A percentile compares a stretch with the other conserved stretches of the same genome.
Evolutionary conservation across 92 coral and sea anemone species (phyloP).

Genomic region (Pocillopora meandrina): DNA sequence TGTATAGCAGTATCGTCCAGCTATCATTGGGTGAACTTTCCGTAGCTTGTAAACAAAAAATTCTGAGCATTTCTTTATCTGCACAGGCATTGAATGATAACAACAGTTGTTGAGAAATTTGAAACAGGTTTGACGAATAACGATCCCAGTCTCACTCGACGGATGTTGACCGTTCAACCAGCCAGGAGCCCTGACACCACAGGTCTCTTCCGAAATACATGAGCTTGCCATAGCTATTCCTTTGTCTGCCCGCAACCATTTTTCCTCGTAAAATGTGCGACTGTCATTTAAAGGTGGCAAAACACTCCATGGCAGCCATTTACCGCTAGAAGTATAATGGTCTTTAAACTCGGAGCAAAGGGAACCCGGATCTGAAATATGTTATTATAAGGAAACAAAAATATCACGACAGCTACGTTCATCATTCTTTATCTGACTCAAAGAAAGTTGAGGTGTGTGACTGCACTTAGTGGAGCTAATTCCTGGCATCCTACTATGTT

Average conservation of each 20-base stretch:
- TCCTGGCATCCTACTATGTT: too few relatives aligned
- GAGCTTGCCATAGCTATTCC: conserved; percentile 5
- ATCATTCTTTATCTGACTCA: too few relatives aligned
- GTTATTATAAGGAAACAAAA: not conserved
- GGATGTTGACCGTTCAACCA: conserved; percentile 54
- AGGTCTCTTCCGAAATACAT: not conserved
- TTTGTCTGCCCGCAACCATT: not conserved
- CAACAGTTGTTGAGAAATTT: conserved; percentile 21
- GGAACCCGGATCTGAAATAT: not conserved
- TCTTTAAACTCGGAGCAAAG: conserved; percentile 13
- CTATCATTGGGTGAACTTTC: conserved; percentile 3
- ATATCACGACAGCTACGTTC: too few relatives aligned
- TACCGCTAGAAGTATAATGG: not conserved
- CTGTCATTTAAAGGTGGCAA: not conserved
- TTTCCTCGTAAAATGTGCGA: not conserved
- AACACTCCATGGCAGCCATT: conserved; percentile 11
- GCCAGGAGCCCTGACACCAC: conserved; percentile 63
- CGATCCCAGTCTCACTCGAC: conserved; percentile 43
- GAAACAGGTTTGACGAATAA: conserved; percentile 4
- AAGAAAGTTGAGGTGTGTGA: too few relatives aligned
- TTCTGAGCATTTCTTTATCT: conserved; percentile 20
- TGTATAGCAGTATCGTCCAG: conserved; percentile 20
- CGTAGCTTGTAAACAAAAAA: conserved; percentile 20
- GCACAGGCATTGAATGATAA: conserved; percentile 22
- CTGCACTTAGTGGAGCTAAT: too few relatives aligned